Percentiles rank a stretch among this genome's conserved stretches.
These are phyloP conservation scores for Terrapene triunguis DNA, from an alignment of 2,113 vertebrate species.

Conservation along the genomic window DNA sequence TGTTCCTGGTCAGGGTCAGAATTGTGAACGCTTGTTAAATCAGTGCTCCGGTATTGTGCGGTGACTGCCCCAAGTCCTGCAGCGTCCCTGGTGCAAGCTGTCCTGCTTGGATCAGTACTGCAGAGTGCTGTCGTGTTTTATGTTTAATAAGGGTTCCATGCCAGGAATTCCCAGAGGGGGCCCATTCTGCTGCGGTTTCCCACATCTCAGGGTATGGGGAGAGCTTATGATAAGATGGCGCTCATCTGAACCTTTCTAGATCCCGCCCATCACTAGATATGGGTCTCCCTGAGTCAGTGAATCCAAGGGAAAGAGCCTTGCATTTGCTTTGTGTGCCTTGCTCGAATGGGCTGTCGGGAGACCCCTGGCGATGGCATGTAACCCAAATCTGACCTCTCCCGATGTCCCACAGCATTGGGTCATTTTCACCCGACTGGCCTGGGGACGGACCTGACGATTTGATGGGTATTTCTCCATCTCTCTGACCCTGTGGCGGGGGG, in stretches of 20 bases:
- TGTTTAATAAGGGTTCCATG: background rate
- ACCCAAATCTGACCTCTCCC: background rate
- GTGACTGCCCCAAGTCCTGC: background rate
- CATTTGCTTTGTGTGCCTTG: background rate
- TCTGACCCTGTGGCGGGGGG: slow-evolving; percentile 71
- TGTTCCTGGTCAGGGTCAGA: background rate
- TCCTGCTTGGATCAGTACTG: background rate
- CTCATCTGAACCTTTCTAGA: background rate
- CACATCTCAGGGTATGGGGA: too few species aligned
- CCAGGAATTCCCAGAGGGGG: background rate
- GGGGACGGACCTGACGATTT: background rate
- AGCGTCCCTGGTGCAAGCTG: background rate
- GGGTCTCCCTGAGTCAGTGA: background rate
- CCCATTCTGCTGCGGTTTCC: background rate
- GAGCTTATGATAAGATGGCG: background rate
- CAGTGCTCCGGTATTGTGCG: background rate
- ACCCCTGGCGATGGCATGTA: background rate
- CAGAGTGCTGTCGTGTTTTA: background rate
- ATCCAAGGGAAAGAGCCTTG: background rate
- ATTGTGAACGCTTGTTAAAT: background rate
- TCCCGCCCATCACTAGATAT: background rate
- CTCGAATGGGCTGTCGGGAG: background rate
- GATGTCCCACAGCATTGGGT: background rate
- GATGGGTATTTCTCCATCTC: background rate
- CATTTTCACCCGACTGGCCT: background rate